Base-by-base conservation (phyloP, 2,113 vertebrate species). In the Campylorhamphus procurvoides region DNA sequence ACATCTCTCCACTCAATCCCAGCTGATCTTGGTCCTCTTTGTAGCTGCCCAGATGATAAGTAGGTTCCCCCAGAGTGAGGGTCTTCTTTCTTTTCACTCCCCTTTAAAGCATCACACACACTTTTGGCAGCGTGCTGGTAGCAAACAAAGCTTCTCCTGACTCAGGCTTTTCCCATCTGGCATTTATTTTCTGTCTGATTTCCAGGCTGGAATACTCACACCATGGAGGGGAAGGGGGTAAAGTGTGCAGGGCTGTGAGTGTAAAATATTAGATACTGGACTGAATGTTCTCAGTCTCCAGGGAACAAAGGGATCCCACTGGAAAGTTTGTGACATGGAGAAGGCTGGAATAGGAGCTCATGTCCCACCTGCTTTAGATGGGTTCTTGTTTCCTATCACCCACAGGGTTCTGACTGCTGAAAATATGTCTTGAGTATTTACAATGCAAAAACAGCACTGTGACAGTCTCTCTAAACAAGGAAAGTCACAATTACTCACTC, bases 71-170 rank as follows among this genome's bases (percentile, higher is more conserved):
- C 71, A 69, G 31, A 58, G 58, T 68, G 35, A 59, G 44, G 39
- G 5, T 13, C 25, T 71, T 53, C 53, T 69, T 42, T 42, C 47
- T 83, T 89, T 56, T 20, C 37, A 15, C 44, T 76, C 7, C 3
- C 12, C 31, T 96, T 77, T 93, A 84, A 89, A 84, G 52, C n/a
- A 8, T 80, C 44, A 14, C 44, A 59, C n/a, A 47, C 23, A 49
- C 3, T 7, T 35, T 64, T 88, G n/a, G 47, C 12, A 53, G 14
- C 0, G 0, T 77, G 23, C 37, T 37, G 37, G 35, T 52, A 68
- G 24, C 18, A 81, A 63, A 44, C 40, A 22, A 88, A 93, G 50
- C 27, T 85, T 50, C 44, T 22, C 29, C 25, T 81, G 52, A 27
- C 49, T 64, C 35, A 42, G 33, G 33, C 9, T 52, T 89, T 83